Conservation (phyloP, 2,797 vertebrate genomes). For the Buphagus erythrorhynchus region DNA sequence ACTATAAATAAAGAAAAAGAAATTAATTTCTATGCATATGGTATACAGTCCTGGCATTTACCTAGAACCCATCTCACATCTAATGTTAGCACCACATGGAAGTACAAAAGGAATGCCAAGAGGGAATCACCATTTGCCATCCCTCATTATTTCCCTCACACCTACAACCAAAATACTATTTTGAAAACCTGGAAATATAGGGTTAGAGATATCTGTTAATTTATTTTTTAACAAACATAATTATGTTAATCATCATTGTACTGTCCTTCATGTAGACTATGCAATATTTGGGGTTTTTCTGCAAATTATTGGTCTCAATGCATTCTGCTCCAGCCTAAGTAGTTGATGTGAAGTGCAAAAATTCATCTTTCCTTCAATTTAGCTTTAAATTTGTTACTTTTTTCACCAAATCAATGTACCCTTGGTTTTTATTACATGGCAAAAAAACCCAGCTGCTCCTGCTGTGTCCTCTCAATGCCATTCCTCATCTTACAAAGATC, state of each 20-base stretch:
- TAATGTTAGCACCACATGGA: neutral
- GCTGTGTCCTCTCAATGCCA: neutral
- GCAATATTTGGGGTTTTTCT: accelerated
- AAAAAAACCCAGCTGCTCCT: neutral
- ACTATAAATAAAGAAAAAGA: neutral
- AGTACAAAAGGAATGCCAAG: neutral
- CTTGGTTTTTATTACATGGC: neutral
- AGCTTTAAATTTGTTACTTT: neutral
- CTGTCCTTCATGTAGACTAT: neutral
- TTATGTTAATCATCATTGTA: neutral
- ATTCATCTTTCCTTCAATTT: neutral
- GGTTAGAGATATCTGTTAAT: neutral
- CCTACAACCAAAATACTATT: neutral
- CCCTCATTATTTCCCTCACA: neutral
- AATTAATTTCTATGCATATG: neutral
- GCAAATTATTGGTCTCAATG: neutral
- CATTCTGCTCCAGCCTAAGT: neutral
- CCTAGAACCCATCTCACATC: neutral
- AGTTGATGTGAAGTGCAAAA: neutral
- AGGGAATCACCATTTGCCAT: neutral
- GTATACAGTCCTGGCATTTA: too few species aligned
- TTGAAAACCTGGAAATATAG: neutral
- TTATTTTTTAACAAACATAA: neutral
- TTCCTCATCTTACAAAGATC: neutral
- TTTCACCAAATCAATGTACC: neutral